Percentiles rank a stretch among this genome's conserved stretches.
Conservation (phyloP, 2,797 vertebrate genomes). For the Micrastur ruficollis region DNA sequence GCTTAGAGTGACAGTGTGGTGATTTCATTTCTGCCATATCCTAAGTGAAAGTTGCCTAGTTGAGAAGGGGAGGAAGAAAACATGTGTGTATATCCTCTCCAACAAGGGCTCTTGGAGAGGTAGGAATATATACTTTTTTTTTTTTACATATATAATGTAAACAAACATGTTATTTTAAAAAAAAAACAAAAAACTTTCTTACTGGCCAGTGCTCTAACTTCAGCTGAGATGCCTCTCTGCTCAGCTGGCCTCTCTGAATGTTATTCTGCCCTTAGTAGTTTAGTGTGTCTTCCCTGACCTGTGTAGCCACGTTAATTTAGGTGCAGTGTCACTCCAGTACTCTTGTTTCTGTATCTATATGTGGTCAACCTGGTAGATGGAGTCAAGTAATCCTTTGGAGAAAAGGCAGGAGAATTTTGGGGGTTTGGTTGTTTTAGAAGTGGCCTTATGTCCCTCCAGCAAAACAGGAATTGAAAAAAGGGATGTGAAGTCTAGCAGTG, state of each 20-base stretch:
- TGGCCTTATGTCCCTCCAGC: background rate
- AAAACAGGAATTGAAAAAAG: background rate
- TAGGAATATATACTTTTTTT: background rate
- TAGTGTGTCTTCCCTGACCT: background rate
- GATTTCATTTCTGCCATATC: background rate
- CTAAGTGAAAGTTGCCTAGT: background rate
- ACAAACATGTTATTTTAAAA: too few relatives aligned
- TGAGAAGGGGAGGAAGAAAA: background rate
- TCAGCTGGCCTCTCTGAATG: background rate
- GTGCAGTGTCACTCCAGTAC: background rate
- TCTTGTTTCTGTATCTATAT: background rate
- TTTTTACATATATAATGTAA: too few relatives aligned
- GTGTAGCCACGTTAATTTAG: rapidly evolving
- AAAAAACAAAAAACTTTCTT: background rate
- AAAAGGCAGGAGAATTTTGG: background rate
- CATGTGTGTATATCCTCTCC: background rate
- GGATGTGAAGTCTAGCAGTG: background rate
- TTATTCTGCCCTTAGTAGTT: background rate
- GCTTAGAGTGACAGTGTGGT: background rate
- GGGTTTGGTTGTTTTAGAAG: background rate
- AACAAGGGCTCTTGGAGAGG: background rate
- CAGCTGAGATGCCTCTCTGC: background rate
- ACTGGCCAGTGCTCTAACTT: background rate
- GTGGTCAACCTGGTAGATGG: background rate
- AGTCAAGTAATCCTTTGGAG: background rate